Evolutionary conservation across 2,888 invertebrate genomes (phyloP), one percentile per base, ranked within the genome.

Genomic region (Microdon myrmicae): DNA sequence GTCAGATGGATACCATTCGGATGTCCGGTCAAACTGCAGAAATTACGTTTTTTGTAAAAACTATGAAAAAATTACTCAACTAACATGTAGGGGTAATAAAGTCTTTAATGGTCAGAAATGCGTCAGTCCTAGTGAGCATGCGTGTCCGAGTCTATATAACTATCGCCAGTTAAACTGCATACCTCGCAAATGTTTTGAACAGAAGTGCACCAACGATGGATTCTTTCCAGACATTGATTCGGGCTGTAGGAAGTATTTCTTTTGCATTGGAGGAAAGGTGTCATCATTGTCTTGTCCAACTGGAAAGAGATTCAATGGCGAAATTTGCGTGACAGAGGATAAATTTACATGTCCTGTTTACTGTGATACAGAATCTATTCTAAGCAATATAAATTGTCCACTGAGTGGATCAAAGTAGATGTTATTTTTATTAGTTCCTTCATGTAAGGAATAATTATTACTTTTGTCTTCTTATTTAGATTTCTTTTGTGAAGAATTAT

Each of bases 11-110:
- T 86, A 86, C 70, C 84, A 85, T 69, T 79, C 82, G 0, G 85
- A 86, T 69, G 69, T 81, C 6, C 79, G 82, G 47, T 81, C 84
- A 1, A 82, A 81, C 59, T 85, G 85, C 68, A 81, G 81, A 67
- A 84, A 83, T 69, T 86, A 85, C 72, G 84, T 83, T 71, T 86
- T 83, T 75, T 86, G 86, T 74, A 81, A 83, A 64, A 82, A 83
- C 22, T 82, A 82, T 1, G 84, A 85, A 68, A 81, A 83, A 10
- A 75, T 85, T 9, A 82, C 82, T 1, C 83, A 84, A 1, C 71
- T 85, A 2, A 82, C 83, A 0, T 86, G 86, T 58, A 80, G 82
- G 8, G 83, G 82, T 7, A 83, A 81, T 16, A 83, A 84, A 71
- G 81, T 84, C 39, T 86, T 85, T 74, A 84, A 86, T 76, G 85